These are phyloP conservation scores for Chesias legatella DNA, from an alignment of 2,888 invertebrate genomes.

Conservation along the genomic window DNA sequence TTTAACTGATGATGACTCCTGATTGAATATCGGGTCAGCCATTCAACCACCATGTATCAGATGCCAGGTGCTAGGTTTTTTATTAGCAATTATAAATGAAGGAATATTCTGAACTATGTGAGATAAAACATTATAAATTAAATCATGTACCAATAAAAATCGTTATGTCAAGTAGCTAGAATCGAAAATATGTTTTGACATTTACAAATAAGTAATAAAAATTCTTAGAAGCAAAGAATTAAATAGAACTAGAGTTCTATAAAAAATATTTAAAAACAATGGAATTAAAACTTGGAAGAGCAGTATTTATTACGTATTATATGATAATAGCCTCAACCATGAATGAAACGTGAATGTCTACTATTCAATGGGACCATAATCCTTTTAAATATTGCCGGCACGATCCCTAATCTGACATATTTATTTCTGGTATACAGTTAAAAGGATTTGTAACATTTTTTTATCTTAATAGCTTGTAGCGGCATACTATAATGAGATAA, in stretches of 20 bases:
- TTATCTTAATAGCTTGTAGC: slow-evolving; percentile 55
- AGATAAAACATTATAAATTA: no score
- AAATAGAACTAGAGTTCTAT: not conserved
- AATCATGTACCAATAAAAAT: no score
- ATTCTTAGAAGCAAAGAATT: not conserved
- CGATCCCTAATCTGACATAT: slow-evolving; percentile 22
- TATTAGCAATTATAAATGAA: no score
- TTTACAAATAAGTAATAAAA: no score
- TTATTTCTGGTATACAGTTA: slow-evolving; percentile 28
- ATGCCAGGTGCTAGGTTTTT: no score
- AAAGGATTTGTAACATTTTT: slow-evolving; percentile 36
- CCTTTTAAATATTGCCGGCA: slow-evolving; percentile 6
- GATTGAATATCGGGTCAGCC: no score
- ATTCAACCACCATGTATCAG: no score
- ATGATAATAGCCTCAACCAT: not conserved
- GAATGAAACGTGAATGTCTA: slow-evolving; percentile 1
- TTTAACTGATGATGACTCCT: no score
- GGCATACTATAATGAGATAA: slow-evolving; percentile 61
- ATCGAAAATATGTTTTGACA: no score
- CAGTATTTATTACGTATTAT: not conserved
- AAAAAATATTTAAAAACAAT: not conserved
- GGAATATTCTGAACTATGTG: no score
- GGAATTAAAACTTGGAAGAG: not conserved
- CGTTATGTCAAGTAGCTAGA: no score
- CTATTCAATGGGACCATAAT: slow-evolving; percentile 10